Evolutionary conservation across 1,140 invertebrate species (phyloP).

Genomic region (Drosophila santomea): DNA sequence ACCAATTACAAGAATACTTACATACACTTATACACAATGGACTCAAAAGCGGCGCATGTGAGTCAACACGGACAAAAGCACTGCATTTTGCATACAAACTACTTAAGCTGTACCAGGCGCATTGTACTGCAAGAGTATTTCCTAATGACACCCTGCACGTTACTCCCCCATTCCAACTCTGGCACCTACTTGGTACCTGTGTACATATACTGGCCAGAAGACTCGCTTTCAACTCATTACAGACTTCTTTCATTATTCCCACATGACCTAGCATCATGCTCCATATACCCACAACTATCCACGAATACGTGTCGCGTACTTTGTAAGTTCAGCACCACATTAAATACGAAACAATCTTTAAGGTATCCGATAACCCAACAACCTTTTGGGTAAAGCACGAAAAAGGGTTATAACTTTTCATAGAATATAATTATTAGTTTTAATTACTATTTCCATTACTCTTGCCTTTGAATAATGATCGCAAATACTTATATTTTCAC

Average conservation of each 20-base stretch:
- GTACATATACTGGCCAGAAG: background rate
- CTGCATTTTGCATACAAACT: slow-evolving; percentile 3
- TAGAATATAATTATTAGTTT: too few species aligned
- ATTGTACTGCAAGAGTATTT: background rate
- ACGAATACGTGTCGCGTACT: background rate
- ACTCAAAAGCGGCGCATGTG: slow-evolving; percentile 1
- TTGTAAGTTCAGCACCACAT: background rate
- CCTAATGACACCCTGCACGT: slow-evolving; percentile 6
- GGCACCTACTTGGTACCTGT: background rate
- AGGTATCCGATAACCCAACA: too few species aligned
- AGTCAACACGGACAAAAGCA: slow-evolving; percentile 14
- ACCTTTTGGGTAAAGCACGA: too few species aligned
- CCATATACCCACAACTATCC: background rate
- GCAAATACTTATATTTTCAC: too few species aligned
- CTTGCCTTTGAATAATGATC: background rate
- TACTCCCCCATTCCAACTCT: slow-evolving; percentile 6
- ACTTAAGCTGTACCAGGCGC: slow-evolving; percentile 4
- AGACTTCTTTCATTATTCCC: background rate
- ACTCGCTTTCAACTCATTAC: slow-evolving; percentile 1
- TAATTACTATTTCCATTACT: too few species aligned
- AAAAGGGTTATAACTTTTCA: too few species aligned
- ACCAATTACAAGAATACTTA: slow-evolving; percentile 20
- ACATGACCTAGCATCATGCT: slow-evolving; percentile 4
- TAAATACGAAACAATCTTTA: too few species aligned
- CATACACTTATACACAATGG: slow-evolving; percentile 2